Base-by-base conservation (phyloP, 2,113 vertebrate species). In the Platysteira castanea region DNA sequence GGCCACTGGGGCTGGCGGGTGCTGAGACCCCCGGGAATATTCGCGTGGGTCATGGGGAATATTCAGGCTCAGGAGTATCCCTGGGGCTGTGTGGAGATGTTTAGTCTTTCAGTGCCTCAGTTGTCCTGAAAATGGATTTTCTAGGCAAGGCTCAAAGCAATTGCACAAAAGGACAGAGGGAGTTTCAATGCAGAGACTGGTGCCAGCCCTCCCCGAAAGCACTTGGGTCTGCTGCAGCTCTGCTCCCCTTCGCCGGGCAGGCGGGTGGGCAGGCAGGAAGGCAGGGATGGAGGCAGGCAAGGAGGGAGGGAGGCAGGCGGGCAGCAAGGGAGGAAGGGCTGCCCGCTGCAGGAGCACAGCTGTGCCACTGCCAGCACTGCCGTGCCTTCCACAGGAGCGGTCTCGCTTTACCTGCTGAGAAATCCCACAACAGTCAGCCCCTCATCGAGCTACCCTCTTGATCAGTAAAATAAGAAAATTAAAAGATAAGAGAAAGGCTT, bases 31-130 rank as follows among this genome's bases (percentile, higher is more conserved):
- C 42, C 2, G 10, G 35, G 52, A 54, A 41, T 3, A 6, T 12
- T 64, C 9, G 14, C 2, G 2, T 1, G 46, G 46, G 49, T 65
- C 19, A 1, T 0, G 31, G 71, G 86, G 39, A 28, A 28, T 2
- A 1, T 8, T 75, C 21, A 16, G 67, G 47, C 67, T 69, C 75
- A 7, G 65, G 57, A 68, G 21, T 1, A 10, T 35, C 74, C 52
- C 74, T 15, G 56, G 8, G 65, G 26, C 56, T 74, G 60, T 6
- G 49, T 1, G 44, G 52, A 33, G 76, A 13, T 4, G 53, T 35
- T 89, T 5, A n/a, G 23, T 15, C 35, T 71, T 19, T 10, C 10
- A 23, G 49, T 27, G 49, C 49, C 77, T 61, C 88, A 21, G 50
- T 41, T 50, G 67, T 42, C 69, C 89, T 59, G 57, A 35, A 61